Conservation (phyloP, 2,888 invertebrate species). For the Synanthedon tipuliformis region DNA sequence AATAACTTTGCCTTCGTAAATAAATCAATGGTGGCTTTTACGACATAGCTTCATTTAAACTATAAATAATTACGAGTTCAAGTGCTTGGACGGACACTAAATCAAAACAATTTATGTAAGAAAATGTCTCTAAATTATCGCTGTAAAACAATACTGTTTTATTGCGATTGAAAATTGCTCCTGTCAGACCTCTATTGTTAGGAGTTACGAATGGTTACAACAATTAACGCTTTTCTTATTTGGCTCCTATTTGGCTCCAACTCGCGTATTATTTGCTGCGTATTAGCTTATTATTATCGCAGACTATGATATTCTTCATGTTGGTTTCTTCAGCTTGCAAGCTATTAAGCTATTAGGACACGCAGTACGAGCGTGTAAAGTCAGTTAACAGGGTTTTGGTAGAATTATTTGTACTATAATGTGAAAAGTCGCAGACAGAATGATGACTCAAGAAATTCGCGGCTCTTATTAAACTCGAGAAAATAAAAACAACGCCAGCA, state of each 20-base stretch:
- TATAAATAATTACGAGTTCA: conserved; percentile 48
- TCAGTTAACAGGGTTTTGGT: no score
- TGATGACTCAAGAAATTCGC: no score
- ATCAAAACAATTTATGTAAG: conserved; percentile 45
- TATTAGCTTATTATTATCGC: no score
- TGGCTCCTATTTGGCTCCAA: not conserved
- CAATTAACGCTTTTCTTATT: not conserved
- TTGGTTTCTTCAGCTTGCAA: no score
- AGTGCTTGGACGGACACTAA: conserved; percentile 26
- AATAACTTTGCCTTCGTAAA: conserved; percentile 31
- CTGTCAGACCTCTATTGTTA: conserved; percentile 7
- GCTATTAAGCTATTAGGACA: no score
- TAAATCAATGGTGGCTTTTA: conserved; percentile 44
- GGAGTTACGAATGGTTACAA: not conserved
- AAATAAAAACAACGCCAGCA: no score
- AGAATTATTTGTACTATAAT: no score
- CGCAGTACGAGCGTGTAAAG: no score
- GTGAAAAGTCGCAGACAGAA: no score
- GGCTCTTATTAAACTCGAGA: no score
- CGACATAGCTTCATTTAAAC: conserved; percentile 48
- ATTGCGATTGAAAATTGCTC: conserved; percentile 10
- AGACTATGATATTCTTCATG: no score
- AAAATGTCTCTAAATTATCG: conserved; percentile 28
- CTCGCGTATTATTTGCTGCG: not conserved
- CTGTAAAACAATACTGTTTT: conserved; percentile 22